Conservation (phyloP, 2,113 vertebrate species). For the Odontophorus gujanensis region DNA sequence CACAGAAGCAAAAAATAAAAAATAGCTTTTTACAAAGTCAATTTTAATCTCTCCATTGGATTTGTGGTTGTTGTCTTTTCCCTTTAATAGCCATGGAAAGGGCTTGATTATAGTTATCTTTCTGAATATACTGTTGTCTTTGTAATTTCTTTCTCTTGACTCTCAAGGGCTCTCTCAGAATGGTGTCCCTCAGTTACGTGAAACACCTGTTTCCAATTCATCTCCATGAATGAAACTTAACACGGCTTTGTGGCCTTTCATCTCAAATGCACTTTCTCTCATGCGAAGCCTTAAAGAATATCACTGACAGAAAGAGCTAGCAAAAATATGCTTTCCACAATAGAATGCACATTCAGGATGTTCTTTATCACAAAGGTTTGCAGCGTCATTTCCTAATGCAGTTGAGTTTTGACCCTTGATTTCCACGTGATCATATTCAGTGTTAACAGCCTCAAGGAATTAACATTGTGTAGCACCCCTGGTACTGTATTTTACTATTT, state of each 20-base stretch:
- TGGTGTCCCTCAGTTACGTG: slow-evolving; percentile 18
- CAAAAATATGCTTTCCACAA: background rate
- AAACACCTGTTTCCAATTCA: slow-evolving; percentile 77
- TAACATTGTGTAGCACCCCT: background rate
- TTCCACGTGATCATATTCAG: background rate
- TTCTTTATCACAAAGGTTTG: background rate
- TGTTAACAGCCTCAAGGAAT: background rate
- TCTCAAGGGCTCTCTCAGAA: slow-evolving; percentile 59
- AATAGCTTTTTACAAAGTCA: slow-evolving; percentile 75
- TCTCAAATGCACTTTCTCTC: slow-evolving; percentile 36
- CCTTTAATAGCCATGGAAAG: slow-evolving; percentile 68
- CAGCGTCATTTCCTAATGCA: background rate
- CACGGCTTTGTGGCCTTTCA: slow-evolving; percentile 52
- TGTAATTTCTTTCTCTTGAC: slow-evolving; percentile 61
- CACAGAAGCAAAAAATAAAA: slow-evolving; percentile 69
- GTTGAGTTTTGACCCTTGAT: background rate
- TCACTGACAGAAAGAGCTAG: background rate
- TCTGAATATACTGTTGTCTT: slow-evolving; percentile 62
- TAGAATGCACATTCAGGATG: background rate
- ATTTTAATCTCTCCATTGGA: slow-evolving; percentile 74
- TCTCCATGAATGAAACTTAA: slow-evolving; percentile 71
- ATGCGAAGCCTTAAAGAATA: slow-evolving; percentile 36
- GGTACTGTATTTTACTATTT: background rate
- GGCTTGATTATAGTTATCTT: slow-evolving; percentile 77
- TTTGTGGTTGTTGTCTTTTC: slow-evolving; percentile 68